Percentiles rank a stretch among this genome's conserved stretches.
These are phyloP conservation scores for Chaetorhynchus papuensis DNA, from an alignment of 2,113 vertebrate genomes.

Conservation along the genomic window DNA sequence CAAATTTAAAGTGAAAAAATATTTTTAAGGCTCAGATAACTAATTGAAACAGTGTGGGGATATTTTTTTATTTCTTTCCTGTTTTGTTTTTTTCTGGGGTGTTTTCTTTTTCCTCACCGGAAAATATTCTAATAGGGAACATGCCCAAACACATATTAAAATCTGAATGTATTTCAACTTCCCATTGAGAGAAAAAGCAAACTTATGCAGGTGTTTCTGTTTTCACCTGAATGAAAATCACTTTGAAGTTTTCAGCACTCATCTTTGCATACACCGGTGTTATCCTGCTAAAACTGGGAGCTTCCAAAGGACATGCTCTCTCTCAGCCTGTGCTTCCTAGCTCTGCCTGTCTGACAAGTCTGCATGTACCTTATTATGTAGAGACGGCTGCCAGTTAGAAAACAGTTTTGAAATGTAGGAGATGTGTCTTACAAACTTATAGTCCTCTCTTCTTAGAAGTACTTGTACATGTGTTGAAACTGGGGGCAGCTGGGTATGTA, in stretches of 20 bases:
- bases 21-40: background rate
- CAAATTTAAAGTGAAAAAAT: background rate
- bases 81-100: background rate
- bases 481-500: background rate
- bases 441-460: background rate
- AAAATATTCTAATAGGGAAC: background rate
- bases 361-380: background rate
- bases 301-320: background rate
- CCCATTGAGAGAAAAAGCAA: background rate
- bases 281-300: background rate
- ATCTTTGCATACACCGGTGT: background rate
- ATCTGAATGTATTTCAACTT: background rate
- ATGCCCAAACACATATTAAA: background rate
- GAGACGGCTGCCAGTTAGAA: background rate
- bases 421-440: background rate
- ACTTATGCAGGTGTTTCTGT: background rate
- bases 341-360: background rate
- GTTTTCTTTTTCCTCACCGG: accelerated
- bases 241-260: background rate
- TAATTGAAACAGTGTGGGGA: background rate
- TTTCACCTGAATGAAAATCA: background rate
- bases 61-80: background rate
- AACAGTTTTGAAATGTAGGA: background rate
- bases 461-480: background rate
- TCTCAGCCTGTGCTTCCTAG: background rate